Base-by-base conservation (phyloP, 2,113 vertebrate species). In the Noctilio leporinus region DNA sequence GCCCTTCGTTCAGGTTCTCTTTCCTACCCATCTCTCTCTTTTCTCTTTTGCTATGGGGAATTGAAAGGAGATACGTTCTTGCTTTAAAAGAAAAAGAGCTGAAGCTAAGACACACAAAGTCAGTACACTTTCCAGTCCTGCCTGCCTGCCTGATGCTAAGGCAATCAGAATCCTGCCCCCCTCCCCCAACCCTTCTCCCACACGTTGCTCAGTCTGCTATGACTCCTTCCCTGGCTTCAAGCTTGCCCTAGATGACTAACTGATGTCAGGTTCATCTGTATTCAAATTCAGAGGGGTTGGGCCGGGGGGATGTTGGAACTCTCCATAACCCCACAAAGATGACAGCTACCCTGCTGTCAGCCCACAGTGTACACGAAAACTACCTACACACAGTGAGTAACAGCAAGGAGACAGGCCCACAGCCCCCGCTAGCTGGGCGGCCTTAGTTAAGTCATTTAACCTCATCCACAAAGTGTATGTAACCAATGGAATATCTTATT, bases 71-170 rank as follows among this genome's bases (percentile, higher is more conserved):
- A 43, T 35, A 43, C 5, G 47, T 38, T 5, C 30, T 72, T 84
- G 14, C 70, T 90, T 91, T 47, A 86, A 82, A 93, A 87, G 35
- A 84, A 77, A 78, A 35, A 53, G 40, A 53, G 35, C 45, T 47
- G 35, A 51, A 11, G 16, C 64, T 83, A 1, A 2, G 38, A 69
- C 28, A 43, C 72, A 19, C 3, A 5, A 57, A 10, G n/a, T 20
- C 22, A 2, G 6, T n/a, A 57, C 35, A 26, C 20, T 28, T 43
- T 12, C n/a, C 35, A 5, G 8, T 14, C 19, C 7, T 43, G 26
- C 19, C 12, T 38, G 26, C 81, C 47, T 47, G 47, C 47, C 47
- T 47, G 47, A 7, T 45, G 11, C 24, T 17, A n/a, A 38, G 49
- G 45, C 47, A 33, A 33, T 11, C 43, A n/a, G n/a, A n/a, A n/a